A percentile compares a stretch with the other conserved stretches of the same genome.
Conservation (phyloP, 2,888 invertebrate species). For the Nomada lathburiana region DNA sequence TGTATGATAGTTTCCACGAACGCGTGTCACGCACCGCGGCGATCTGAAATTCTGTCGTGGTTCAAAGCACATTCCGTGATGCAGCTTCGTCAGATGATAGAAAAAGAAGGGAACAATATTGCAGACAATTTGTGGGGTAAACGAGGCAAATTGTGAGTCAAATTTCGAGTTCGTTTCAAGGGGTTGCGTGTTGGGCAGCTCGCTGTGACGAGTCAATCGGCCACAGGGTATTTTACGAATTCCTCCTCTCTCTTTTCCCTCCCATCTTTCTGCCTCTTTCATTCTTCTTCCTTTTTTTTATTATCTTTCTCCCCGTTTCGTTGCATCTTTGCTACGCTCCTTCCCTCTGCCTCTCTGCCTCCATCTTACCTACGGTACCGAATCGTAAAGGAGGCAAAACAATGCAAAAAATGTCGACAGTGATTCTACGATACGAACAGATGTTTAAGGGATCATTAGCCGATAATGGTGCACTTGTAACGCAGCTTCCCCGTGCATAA, state of each 20-base stretch:
- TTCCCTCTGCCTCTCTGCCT: background rate
- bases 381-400: constrained; percentile 37
- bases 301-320: constrained; percentile 7
- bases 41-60: background rate
- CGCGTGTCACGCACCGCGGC: background rate
- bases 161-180: constrained; percentile 61
- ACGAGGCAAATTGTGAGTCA: constrained; percentile 63
- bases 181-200: constrained; percentile 67
- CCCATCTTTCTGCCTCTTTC: background rate
- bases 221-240: constrained; percentile 63
- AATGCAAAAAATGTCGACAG: constrained; percentile 47
- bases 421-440: constrained; percentile 69
- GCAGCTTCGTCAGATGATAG: background rate
- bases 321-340: constrained; percentile 33
- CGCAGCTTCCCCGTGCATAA: constrained; percentile 52
- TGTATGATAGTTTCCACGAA: background rate
- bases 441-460: constrained; percentile 74
- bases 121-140: constrained; percentile 53
- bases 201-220: constrained; percentile 76
- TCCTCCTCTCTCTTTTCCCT: constrained; percentile 35
- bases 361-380: constrained; percentile 8
- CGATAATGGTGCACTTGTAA: constrained; percentile 59
- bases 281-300: background rate
- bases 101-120: constrained; percentile 13
- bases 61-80: constrained; percentile 25